Evolutionary conservation across 2,797 vertebrate species (phyloP), one percentile per base, ranked within the genome.

Genomic region (Tympanoctomys barrerae): DNA sequence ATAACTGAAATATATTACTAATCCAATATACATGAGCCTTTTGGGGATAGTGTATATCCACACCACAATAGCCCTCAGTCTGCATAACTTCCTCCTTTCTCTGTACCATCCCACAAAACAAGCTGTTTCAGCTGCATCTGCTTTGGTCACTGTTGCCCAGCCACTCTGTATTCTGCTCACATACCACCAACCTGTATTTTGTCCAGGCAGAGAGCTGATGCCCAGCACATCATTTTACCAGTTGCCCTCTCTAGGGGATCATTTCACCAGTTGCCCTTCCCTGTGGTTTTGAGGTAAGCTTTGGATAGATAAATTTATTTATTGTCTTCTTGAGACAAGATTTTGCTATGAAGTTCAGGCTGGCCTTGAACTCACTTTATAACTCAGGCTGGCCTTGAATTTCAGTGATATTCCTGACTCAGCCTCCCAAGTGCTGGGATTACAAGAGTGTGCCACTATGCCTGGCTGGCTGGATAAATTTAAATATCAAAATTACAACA

Each of bases 401-500:
- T 68, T 68, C 14, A 68, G 66, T 68, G 66, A 68, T 68, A 7
- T n/a, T 68, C 66, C 66, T n/a, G 66, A 14, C 66, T 68, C 66
- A 68, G 66, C 33, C 14, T 68, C 33, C 31, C 16, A 18, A 68
- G 33, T 19, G 6, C 33, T n/a, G 66, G 33, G 33, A n/a, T 68
- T 68, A 68, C 33, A 68, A 33, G 4, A n/a, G 14, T 68, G 2
- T 33, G 18, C 66, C 66, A 68, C 33, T 13, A 66, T 64, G 28
- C 31, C 64, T 68, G 64, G 64, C 31, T n/a, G 64, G 66, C 33
- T 18, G 4, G 33, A 68, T n/a, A 68, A 33, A 68, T 59, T 78
- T 84, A 79, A 90, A 90, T 81, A 52, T 62, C 13, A 33, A 87
- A 84, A 84, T 92, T 62, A 92, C 1, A 87, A 86, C 71, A 52